Evolutionary conservation across 1,140 invertebrate genomes (phyloP).

Genomic region (Trichomalopsis sarcophagae): DNA sequence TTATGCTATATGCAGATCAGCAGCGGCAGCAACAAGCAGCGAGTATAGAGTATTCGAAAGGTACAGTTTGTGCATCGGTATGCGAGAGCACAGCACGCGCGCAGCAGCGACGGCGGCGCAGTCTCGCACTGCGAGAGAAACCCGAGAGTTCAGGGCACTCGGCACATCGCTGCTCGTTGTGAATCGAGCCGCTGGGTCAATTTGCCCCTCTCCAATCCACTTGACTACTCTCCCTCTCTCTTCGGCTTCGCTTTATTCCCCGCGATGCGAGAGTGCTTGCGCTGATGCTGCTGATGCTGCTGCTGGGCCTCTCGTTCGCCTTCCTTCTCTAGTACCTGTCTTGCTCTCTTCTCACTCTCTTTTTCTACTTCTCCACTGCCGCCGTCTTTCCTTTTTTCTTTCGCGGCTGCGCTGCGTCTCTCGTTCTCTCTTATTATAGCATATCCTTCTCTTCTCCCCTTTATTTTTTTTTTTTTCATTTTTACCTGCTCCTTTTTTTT

Average conservation of each 20-base stretch:
- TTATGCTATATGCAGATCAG: background rate
- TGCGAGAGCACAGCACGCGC: background rate
- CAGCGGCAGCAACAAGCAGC: background rate
- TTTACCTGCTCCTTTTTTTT: background rate
- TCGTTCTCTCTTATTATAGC: constrained; percentile 8
- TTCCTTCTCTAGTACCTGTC: background rate
- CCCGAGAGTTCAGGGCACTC: constrained; percentile 48
- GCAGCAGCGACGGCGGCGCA: background rate
- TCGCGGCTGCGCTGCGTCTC: background rate
- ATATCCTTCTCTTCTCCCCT: background rate
- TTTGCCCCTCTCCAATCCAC: constrained; percentile 49
- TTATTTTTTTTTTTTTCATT: constrained; percentile 19
- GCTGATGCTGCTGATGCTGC: too few relatives aligned
- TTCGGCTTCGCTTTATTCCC: background rate
- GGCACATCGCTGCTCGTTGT: constrained; percentile 44
- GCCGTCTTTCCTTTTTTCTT: constrained; percentile 23
- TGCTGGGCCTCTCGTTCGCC: background rate
- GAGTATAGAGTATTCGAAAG: background rate
- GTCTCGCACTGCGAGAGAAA: constrained; percentile 17
- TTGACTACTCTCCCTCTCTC: constrained; percentile 31
- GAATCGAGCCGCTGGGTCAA: constrained; percentile 51
- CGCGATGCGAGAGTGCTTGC: background rate
- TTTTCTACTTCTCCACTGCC: background rate
- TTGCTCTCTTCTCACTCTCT: background rate
- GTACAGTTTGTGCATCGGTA: constrained; percentile 10